A percentile compares a stretch with the other conserved stretches of the same genome.
phyloP scores from a whole-genome alignment of 2,113 vertebrate genomes.

The Psilopsiagon aurifrons region DNA sequence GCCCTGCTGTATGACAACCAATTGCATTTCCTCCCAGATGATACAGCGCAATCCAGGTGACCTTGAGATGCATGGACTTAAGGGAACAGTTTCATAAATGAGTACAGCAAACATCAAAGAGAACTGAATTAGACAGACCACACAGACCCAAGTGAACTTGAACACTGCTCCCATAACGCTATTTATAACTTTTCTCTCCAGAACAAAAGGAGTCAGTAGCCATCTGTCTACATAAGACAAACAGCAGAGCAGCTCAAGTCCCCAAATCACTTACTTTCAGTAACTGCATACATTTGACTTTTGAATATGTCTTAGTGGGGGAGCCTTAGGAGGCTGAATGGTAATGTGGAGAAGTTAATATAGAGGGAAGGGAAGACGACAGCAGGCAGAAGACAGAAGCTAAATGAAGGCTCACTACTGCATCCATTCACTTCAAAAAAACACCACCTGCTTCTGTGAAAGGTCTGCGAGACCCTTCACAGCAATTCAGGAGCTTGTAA shows the following conservation, averaged over 20 bases:
- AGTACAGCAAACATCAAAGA: not conserved
- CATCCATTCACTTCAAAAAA: not conserved
- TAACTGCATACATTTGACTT: conserved; percentile 24
- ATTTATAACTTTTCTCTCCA: not conserved
- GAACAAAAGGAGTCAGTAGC: not conserved
- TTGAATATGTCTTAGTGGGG: not conserved
- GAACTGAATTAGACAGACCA: not conserved
- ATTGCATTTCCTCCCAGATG: not conserved
- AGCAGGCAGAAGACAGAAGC: not conserved
- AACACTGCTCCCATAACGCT: not conserved
- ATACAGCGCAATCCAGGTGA: not conserved
- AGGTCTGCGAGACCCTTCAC: not conserved
- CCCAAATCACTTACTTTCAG: not conserved
- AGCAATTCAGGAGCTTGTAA: not conserved
- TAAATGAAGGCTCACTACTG: not conserved
- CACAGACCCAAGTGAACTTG: not conserved
- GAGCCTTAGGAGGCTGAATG: not conserved
- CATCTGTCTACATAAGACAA: not conserved
- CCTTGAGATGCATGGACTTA: not conserved
- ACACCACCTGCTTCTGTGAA: not conserved
- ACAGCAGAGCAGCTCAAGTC: not conserved
- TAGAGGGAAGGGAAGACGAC: not conserved
- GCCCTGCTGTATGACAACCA: not conserved
- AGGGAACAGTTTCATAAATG: not conserved
- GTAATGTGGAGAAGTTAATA: not conserved